These are phyloP conservation scores for Bactericera cockerelli DNA, from an alignment of 1,140 invertebrate genomes.

Conservation along the genomic window DNA sequence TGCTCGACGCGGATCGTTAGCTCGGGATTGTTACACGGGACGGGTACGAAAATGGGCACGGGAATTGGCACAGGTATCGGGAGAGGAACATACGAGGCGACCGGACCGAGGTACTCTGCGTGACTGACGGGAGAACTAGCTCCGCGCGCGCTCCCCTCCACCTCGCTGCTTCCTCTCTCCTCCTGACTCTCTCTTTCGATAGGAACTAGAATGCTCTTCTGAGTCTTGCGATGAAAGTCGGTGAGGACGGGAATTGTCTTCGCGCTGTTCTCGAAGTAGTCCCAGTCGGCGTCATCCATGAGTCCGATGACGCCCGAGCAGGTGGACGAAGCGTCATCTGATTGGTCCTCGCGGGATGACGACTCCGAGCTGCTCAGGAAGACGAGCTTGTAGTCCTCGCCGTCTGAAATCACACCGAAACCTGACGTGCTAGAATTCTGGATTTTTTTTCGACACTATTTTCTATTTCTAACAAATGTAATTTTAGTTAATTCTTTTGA, in stretches of 20 bases:
- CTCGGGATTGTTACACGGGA: conserved; percentile 32
- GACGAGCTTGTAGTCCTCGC: conserved; percentile 70
- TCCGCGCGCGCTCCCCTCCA: neutral
- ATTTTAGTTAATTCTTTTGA: no score
- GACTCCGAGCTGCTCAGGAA: conserved; percentile 77
- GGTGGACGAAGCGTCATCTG: conserved; percentile 52
- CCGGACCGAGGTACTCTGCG: neutral
- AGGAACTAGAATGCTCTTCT: conserved; percentile 6
- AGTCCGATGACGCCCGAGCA: conserved; percentile 32
- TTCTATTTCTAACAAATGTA: no score
- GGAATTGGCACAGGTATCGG: conserved; percentile 63
- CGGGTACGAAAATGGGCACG: conserved; percentile 47
- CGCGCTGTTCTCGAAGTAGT: conserved; percentile 48
- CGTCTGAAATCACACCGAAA: conserved; percentile 30
- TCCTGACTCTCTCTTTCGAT: conserved; percentile 4
- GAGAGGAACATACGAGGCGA: conserved; percentile 30
- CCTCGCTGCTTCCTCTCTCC: conserved; percentile 6
- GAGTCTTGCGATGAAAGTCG: conserved; percentile 8
- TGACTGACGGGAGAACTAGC: neutral
- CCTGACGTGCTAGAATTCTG: no score
- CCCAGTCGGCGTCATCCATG: conserved; percentile 63
- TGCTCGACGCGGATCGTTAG: conserved; percentile 18
- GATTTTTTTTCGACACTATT: no score
- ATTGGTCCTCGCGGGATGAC: conserved; percentile 51
- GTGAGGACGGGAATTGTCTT: neutral